Conservation (phyloP, 2,797 vertebrate genomes). For the Pipistrellus kuhlii region DNA sequence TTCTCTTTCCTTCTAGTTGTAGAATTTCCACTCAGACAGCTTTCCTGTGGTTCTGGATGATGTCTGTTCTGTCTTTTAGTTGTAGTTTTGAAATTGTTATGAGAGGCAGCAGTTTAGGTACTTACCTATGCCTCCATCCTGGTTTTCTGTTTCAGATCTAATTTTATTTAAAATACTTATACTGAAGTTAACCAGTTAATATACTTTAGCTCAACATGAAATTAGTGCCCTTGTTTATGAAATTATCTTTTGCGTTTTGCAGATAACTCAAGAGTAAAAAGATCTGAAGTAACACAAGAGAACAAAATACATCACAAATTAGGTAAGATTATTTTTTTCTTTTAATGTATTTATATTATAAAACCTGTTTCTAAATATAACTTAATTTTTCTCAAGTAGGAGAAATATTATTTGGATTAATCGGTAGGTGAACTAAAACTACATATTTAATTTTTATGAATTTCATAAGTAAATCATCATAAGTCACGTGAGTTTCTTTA, state of each 20-base stretch:
- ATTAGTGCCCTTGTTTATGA: constrained; percentile 6
- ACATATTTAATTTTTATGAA: background rate
- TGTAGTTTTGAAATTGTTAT: too few relatives aligned
- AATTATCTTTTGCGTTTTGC: constrained; percentile 54
- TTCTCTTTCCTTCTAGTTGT: too few relatives aligned
- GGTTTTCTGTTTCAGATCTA: too few relatives aligned
- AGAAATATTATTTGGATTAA: constrained; percentile 27
- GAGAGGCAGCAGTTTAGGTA: too few relatives aligned
- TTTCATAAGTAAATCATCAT: constrained; percentile 18
- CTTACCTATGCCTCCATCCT: too few relatives aligned
- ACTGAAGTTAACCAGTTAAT: background rate
- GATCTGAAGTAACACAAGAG: background rate
- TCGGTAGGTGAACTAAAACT: constrained; percentile 44
- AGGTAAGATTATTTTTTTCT: constrained; percentile 72
- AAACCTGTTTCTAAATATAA: constrained; percentile 45
- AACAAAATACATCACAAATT: constrained; percentile 77
- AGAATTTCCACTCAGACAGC: too few relatives aligned
- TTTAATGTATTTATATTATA: constrained; percentile 41
- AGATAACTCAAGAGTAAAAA: constrained; percentile 60
- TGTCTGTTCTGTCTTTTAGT: too few relatives aligned
- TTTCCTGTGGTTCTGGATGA: too few relatives aligned
- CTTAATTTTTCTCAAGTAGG: constrained; percentile 11
- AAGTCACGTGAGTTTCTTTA: background rate
- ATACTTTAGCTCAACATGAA: background rate
- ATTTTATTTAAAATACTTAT: constrained; percentile 47